These are phyloP conservation scores for Ammodytes dubius DNA, from an alignment of 2,113 vertebrate genomes.

Conservation along the genomic window DNA sequence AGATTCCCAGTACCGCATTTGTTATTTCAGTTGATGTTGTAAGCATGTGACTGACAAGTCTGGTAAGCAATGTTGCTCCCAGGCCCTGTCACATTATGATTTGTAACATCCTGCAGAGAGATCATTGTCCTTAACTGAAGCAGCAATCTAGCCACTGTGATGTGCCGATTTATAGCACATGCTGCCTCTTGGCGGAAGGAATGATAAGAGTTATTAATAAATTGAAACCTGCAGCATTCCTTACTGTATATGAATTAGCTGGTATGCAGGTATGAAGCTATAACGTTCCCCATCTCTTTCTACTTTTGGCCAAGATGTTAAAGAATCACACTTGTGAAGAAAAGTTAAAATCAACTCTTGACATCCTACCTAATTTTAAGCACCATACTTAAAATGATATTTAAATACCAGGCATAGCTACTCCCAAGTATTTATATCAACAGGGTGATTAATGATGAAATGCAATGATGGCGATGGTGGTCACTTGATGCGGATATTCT, in stretches of 20 bases:
- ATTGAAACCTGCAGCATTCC: conserved; percentile 40
- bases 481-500: conserved; percentile 79
- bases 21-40: conserved; percentile 7
- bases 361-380: conserved; percentile 11
- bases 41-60: conserved; percentile 24
- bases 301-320: background rate
- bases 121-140: conserved; percentile 22
- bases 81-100: conserved; percentile 45
- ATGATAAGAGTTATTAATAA: conserved; percentile 64
- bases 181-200: conserved; percentile 29
- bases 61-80: conserved; percentile 6
- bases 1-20: background rate
- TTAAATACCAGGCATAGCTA: conserved; percentile 54
- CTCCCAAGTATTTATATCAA: conserved; percentile 71
- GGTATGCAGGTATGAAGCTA: conserved; percentile 28
- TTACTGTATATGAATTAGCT: conserved; percentile 28
- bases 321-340: background rate
- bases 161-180: conserved; percentile 55
- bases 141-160: conserved; percentile 23
- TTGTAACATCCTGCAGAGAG: conserved; percentile 56
- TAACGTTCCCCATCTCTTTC: conserved; percentile 12
- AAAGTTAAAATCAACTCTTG: background rate
- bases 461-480: conserved; percentile 64
- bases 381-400: conserved; percentile 12
- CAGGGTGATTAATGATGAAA: conserved; percentile 79